phyloP scores from a whole-genome alignment of 1,140 invertebrate genomes.

The Drepana arcuata region DNA sequence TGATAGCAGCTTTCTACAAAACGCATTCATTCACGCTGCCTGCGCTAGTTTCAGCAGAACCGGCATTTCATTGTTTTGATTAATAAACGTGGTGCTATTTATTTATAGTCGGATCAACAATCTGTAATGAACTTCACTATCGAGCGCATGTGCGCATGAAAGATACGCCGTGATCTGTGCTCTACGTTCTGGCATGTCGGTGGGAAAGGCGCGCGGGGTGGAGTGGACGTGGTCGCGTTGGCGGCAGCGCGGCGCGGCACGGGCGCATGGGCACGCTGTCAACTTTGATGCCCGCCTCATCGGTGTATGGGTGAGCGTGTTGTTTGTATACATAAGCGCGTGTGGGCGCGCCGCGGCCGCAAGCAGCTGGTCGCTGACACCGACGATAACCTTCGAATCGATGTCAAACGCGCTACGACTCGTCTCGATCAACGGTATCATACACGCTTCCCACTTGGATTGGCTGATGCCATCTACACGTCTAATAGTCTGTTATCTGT shows the following conservation, averaged over 20 bases:
- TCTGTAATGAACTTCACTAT: conserved; percentile 29
- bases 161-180: conserved; percentile 8
- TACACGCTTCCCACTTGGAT: conserved; percentile 16
- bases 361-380: conserved; percentile 60
- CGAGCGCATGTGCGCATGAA: conserved; percentile 22
- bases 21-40: too few relatives aligned
- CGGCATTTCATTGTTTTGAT: conserved; percentile 8
- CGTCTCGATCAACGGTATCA: conserved; percentile 36
- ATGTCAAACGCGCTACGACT: conserved; percentile 46
- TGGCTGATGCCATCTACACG: not conserved
- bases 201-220: conserved; percentile 6
- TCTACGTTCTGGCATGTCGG: conserved; percentile 2
- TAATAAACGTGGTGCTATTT: conserved; percentile 6
- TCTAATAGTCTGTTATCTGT: not conserved
- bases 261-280: too few relatives aligned
- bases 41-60: too few relatives aligned
- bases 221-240: too few relatives aligned
- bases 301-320: conserved; percentile 29
- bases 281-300: conserved; percentile 1
- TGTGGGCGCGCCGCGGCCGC: conserved; percentile 46
- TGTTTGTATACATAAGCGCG: conserved; percentile 61
- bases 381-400: conserved; percentile 63
- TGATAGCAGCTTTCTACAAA: too few relatives aligned
- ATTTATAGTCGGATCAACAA: conserved; percentile 23
- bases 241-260: too few relatives aligned